Evolutionary conservation across 2,797 vertebrate genomes (phyloP).

Genomic region (Lepilemur septentrionalis): DNA sequence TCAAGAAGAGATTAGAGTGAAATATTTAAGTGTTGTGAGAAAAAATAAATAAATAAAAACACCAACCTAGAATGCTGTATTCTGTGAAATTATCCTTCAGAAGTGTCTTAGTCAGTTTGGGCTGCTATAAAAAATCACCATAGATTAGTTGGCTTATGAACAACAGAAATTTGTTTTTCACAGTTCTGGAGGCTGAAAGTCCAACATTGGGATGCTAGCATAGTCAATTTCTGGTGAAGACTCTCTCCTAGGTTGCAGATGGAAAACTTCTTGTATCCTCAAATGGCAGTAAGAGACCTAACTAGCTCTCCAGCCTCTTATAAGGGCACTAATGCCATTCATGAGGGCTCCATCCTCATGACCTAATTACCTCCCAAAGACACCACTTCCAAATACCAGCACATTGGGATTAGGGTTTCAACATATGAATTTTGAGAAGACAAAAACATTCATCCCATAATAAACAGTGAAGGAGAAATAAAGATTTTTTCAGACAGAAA

Average conservation of each 20-base stretch:
- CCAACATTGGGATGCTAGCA: neutral
- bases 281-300: too few relatives aligned
- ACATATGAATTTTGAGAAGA: neutral
- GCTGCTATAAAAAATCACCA: neutral
- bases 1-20: neutral
- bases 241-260: neutral
- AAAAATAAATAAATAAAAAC: neutral
- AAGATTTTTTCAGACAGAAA: slow-evolving; percentile 15
- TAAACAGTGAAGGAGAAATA: neutral
- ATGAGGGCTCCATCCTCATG: neutral
- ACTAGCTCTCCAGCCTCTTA: neutral
- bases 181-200: neutral
- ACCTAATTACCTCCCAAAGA: neutral
- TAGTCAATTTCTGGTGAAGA: neutral
- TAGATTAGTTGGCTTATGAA: neutral
- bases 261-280: neutral
- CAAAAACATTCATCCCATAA: neutral
- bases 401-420: neutral
- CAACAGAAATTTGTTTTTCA: neutral
- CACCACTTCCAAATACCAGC: neutral
- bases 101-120: neutral
- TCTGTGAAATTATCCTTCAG: neutral
- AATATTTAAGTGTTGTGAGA: neutral
- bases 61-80: neutral
- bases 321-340: neutral